A percentile compares a stretch with the other conserved stretches of the same genome.
Conservation (phyloP, 2,797 vertebrate species). For the Cyclura pinguis region DNA sequence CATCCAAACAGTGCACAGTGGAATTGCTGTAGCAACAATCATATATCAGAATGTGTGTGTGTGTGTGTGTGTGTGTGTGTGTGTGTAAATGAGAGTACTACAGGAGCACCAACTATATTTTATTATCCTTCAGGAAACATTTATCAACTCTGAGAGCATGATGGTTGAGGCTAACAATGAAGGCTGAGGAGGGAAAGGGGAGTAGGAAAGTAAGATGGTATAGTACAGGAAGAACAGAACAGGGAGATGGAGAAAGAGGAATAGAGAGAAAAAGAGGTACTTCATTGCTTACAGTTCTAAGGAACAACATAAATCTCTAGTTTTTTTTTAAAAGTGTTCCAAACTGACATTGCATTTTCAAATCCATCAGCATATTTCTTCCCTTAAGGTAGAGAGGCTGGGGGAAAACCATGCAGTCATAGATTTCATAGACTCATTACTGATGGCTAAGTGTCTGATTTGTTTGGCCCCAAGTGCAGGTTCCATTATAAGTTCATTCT, state of each 20-base stretch:
- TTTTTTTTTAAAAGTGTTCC: slow-evolving; percentile 72
- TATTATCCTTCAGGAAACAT: slow-evolving; percentile 69
- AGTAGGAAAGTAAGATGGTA: slow-evolving; percentile 34
- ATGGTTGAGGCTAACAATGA: slow-evolving; percentile 62
- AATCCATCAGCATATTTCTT: slow-evolving; percentile 67
- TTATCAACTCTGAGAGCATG: slow-evolving; percentile 62
- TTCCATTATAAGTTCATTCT: slow-evolving; percentile 77
- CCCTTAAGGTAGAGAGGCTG: slow-evolving; percentile 48
- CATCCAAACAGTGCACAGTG: slow-evolving; percentile 69
- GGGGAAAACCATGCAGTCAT: slow-evolving; percentile 61
- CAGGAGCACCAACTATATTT: slow-evolving; percentile 67
- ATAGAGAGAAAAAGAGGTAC: slow-evolving; percentile 44
- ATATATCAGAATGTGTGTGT: slow-evolving; percentile 59
- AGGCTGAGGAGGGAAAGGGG: slow-evolving; percentile 56
- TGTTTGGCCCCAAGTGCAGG: slow-evolving; percentile 74
- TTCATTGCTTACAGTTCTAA: slow-evolving; percentile 48
- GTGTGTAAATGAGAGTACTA: slow-evolving; percentile 9
- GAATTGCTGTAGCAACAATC: slow-evolving; percentile 70
- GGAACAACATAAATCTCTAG: slow-evolving; percentile 60
- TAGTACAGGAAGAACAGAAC: too few species aligned
- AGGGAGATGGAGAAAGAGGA: slow-evolving; percentile 17
- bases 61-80: too few species aligned
- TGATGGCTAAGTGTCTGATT: slow-evolving; percentile 74
- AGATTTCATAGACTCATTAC: slow-evolving; percentile 81
- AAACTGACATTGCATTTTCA: slow-evolving; percentile 72